Evolutionary conservation across 2,113 vertebrate species (phyloP).

Genomic region (Peucedramus taeniatus): DNA sequence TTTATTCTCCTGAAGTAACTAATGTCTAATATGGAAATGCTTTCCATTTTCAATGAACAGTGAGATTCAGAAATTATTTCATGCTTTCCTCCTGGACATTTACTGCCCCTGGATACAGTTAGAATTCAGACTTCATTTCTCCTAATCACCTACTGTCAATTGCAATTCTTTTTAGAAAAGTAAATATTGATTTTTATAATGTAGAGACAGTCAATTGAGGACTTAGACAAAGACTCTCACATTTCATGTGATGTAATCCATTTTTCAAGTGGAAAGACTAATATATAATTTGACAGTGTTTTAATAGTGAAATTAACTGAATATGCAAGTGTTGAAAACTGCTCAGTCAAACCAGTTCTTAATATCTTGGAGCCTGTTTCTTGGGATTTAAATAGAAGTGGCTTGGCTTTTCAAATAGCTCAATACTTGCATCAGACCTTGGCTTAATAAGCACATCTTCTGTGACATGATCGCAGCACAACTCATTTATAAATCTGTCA

Average conservation of each 20-base stretch:
- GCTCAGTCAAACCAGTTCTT: not conserved
- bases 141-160: not conserved
- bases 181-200: constrained; percentile 21
- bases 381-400: not conserved
- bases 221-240: not conserved
- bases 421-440: not conserved
- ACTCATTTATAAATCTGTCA: constrained; percentile 27
- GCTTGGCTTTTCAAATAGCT: not conserved
- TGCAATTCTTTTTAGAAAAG: not conserved
- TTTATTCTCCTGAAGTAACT: not conserved
- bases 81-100: not conserved
- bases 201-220: not conserved
- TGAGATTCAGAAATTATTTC: not conserved
- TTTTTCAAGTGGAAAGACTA: not conserved
- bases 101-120: not conserved
- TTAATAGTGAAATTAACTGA: not conserved
- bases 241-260: not conserved
- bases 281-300: not conserved
- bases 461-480: not conserved
- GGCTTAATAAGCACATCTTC: constrained; percentile 17
- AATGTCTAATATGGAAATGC: not conserved
- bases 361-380: not conserved
- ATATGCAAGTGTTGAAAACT: not conserved
- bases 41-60: not conserved
- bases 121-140: not conserved